phyloP scores from a whole-genome alignment of 1,140 invertebrate species.

The Heliconius melpomene region DNA sequence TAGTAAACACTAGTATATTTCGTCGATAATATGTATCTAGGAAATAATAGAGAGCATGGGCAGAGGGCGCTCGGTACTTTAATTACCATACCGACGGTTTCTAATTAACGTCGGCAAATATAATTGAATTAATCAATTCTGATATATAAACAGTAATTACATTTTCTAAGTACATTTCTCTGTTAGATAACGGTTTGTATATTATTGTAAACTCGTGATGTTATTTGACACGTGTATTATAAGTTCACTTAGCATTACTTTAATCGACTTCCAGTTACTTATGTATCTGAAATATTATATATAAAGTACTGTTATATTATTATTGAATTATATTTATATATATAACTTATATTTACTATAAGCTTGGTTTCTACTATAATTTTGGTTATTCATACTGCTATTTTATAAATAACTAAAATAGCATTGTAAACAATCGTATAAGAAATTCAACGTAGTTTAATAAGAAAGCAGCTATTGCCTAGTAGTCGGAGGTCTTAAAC shows the following conservation, averaged over 20 bases:
- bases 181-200: not conserved
- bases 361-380: too few species aligned
- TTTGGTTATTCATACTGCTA: too few species aligned
- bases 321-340: too few species aligned
- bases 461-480: too few species aligned
- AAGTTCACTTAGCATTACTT: not conserved
- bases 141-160: conserved; percentile 19
- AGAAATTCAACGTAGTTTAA: too few species aligned
- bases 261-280: not conserved
- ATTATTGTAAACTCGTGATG: not conserved
- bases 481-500: too few species aligned
- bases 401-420: too few species aligned
- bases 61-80: conserved; percentile 21
- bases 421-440: too few species aligned
- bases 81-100: conserved; percentile 27
- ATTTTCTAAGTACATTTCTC: not conserved
- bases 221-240: not conserved
- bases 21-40: conserved; percentile 61
- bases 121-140: conserved; percentile 26
- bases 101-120: conserved; percentile 17
- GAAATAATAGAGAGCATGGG: conserved; percentile 29
- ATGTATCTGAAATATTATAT: not conserved
- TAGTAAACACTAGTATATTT: conserved; percentile 70
- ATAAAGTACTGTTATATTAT: not conserved
- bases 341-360: too few species aligned